Conservation (phyloP, 2,113 vertebrate genomes). For the Irena cyanogastra region DNA sequence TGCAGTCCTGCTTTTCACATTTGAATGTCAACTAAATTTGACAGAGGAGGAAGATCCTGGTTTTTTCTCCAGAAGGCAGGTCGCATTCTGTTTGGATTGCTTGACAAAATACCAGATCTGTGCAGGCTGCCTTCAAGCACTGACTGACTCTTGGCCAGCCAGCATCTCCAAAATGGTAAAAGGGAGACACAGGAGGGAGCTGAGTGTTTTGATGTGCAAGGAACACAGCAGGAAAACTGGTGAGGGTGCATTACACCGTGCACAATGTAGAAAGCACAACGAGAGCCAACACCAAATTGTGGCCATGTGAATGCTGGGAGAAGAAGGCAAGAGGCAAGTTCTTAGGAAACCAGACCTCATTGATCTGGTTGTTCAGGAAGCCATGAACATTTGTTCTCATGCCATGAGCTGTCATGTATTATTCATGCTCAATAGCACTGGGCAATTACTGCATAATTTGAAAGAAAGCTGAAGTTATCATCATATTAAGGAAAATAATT, state of each 20-base stretch:
- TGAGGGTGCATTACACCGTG: fast-evolving
- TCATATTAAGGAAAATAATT: background rate
- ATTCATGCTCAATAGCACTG: background rate
- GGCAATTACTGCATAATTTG: background rate
- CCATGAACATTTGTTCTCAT: background rate
- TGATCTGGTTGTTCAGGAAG: background rate
- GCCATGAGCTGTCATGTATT: background rate
- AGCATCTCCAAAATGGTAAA: background rate
- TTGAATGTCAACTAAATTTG: background rate
- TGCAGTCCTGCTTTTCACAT: background rate
- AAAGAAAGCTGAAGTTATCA: background rate
- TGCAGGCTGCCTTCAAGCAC: background rate
- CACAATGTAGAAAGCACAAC: fast-evolving
- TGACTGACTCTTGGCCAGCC: background rate
- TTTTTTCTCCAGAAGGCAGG: background rate
- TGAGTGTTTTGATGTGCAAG: background rate
- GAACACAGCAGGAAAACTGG: background rate
- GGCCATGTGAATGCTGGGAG: background rate
- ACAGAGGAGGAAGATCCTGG: background rate
- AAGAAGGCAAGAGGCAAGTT: background rate
- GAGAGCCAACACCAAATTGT: background rate
- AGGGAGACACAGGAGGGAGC: background rate
- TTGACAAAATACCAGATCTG: background rate
- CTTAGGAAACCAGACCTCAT: background rate
- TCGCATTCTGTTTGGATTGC: background rate